Percentiles rank a stretch among this genome's conserved stretches.
Conservation (phyloP, 2,113 vertebrate genomes). For the Abramis brama region DNA sequence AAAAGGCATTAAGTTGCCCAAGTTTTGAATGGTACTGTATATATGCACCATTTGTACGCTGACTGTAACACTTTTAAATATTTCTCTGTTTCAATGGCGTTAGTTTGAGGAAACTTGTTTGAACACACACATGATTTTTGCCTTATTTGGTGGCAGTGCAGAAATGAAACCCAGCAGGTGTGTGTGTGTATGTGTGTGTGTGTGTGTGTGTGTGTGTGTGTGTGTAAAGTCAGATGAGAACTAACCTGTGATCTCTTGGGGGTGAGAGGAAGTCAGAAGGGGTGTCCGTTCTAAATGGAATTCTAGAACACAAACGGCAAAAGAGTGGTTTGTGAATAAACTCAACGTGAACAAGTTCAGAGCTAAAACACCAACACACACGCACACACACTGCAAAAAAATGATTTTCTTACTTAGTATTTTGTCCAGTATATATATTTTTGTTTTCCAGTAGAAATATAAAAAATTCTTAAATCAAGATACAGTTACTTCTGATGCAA, state of each 20-base stretch:
- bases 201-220: slow-evolving; percentile 49
- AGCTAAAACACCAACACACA: slow-evolving; percentile 13
- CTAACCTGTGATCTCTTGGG: slow-evolving; percentile 99
- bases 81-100: neutral
- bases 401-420: fast-evolving
- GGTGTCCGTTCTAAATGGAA: slow-evolving; percentile 99
- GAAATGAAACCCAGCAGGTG: no score
- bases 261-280: slow-evolving; percentile 99
- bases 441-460: neutral
- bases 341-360: slow-evolving; percentile 31
- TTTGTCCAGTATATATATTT: neutral
- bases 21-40: neutral
- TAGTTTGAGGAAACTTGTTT: neutral
- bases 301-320: slow-evolving; percentile 94
- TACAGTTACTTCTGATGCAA: no score
- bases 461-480: neutral
- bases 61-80: neutral
- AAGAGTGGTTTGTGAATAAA: slow-evolving; percentile 70
- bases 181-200: neutral
- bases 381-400: slow-evolving; percentile 3
- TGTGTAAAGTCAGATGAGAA: slow-evolving; percentile 83
- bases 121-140: neutral
- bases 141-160: no score
- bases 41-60: neutral
- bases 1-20: neutral